Conservation (phyloP, 2,113 vertebrate genomes). For the Tachycineta bicolor region DNA sequence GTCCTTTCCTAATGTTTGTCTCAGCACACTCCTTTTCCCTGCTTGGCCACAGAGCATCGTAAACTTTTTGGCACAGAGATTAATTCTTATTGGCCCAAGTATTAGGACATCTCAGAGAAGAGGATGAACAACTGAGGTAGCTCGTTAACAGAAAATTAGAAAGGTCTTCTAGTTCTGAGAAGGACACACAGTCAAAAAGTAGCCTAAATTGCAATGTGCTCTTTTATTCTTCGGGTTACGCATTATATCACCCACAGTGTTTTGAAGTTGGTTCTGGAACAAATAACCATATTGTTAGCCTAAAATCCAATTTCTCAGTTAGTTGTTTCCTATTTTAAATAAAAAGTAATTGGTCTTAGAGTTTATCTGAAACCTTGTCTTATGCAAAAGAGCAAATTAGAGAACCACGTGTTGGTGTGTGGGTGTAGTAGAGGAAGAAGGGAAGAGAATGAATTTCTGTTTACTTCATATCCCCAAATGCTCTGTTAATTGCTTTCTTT, state of each 20-base stretch:
- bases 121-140: background rate
- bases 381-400: conserved; percentile 6
- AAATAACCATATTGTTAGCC: conserved; percentile 23
- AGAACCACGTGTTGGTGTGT: background rate
- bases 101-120: background rate
- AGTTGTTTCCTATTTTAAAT: background rate
- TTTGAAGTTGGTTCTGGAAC: background rate
- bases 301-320: conserved; percentile 20
- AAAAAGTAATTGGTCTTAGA: background rate
- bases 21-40: background rate
- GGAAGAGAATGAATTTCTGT: conserved; percentile 33
- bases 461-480: background rate
- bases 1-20: background rate
- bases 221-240: background rate
- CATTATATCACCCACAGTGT: background rate
- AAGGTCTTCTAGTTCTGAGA: background rate
- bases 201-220: background rate
- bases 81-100: background rate
- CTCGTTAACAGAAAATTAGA: background rate
- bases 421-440: background rate
- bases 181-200: background rate
- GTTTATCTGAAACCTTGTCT: background rate
- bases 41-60: background rate
- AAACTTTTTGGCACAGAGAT: background rate
- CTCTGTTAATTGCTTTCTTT: conserved; percentile 24